Evolutionary conservation across 1,140 invertebrate species (phyloP), one percentile per base, ranked within the genome.

Genomic region (Drusus annulatus): DNA sequence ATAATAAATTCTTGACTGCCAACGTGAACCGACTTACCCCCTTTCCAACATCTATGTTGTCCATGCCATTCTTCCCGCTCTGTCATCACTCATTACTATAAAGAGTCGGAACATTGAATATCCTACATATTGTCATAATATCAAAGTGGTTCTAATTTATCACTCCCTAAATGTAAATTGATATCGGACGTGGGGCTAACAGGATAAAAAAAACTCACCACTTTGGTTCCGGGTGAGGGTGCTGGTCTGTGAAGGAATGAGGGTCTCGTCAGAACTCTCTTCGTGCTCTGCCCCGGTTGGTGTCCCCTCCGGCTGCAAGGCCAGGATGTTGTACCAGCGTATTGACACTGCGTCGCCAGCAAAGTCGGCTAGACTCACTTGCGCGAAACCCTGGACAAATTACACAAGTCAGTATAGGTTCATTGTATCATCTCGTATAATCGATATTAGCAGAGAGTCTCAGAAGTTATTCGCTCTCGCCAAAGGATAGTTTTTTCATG

Each of bases 201-300:
- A 45, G 36, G 10, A 45, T n/a, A n/a, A 13, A 45, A 45, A 45
- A 7, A 45, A 45, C 36, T 45, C 19, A 79, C 78, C 78, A 60
- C 92, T 94, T 91, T 98, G 96, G 89, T 97, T 98, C 84, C 98
- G 92, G 8, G 98, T 99, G 3, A 98, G 90, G 0, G 98, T 99
- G 1, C 97, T 98, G 0, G 97, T 98, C 88, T 98, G 97, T 19
- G 96, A 97, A 17, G 97, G 98, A 77, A 98, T 98, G 78, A 98
- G 96, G 0, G 97, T 98, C 86, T 98, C 98, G 88, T 99, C 98
- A 79, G 96, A 98, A 84, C 97, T 98, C 87, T 98, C 97, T 86
- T 98, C 97, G 86, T 94, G 91, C 17, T 83, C 17, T 81, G 84
- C 76, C 83, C 86, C 78, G 58, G 87, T 87, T 60, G 69, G 17